Evolutionary conservation across 2,888 invertebrate species (phyloP).

Genomic region (Ditula angustiorana): DNA sequence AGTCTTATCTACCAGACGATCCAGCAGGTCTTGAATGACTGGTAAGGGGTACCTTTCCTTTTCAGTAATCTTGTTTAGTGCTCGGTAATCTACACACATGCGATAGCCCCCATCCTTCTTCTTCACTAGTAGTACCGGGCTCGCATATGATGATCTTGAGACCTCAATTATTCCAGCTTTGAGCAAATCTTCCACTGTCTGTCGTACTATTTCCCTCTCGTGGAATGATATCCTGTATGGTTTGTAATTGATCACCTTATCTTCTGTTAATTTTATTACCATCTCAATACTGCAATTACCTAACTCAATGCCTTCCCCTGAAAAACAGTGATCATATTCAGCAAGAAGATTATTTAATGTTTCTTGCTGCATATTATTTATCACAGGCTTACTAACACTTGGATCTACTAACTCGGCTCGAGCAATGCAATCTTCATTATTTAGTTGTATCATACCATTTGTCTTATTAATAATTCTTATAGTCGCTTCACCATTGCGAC

Average conservation of each 20-base stretch:
- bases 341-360: conserved; percentile 9
- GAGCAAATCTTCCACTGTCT: conserved; percentile 21
- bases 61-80: conserved; percentile 38
- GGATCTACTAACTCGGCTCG: conserved; percentile 12
- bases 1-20: conserved; percentile 31
- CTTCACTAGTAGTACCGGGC: conserved; percentile 17
- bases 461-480: conserved; percentile 36
- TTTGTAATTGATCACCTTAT: conserved; percentile 34
- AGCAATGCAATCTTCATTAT: conserved; percentile 25
- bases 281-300: conserved; percentile 38
- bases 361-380: conserved; percentile 10
- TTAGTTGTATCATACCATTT: conserved; percentile 6
- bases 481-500: conserved; percentile 16
- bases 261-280: conserved; percentile 32
- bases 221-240: conserved; percentile 38
- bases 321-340: conserved; percentile 34
- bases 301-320: conserved; percentile 33
- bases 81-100: conserved; percentile 40
- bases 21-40: conserved; percentile 40
- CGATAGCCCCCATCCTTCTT: conserved; percentile 38
- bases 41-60: conserved; percentile 41
- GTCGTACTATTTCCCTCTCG: conserved; percentile 32
- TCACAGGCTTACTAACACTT: too few species aligned
- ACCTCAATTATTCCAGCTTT: conserved; percentile 29
- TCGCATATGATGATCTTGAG: conserved; percentile 23